Base-by-base conservation (phyloP, 2,888 invertebrate genomes). In the Harmothoe impar region DNA sequence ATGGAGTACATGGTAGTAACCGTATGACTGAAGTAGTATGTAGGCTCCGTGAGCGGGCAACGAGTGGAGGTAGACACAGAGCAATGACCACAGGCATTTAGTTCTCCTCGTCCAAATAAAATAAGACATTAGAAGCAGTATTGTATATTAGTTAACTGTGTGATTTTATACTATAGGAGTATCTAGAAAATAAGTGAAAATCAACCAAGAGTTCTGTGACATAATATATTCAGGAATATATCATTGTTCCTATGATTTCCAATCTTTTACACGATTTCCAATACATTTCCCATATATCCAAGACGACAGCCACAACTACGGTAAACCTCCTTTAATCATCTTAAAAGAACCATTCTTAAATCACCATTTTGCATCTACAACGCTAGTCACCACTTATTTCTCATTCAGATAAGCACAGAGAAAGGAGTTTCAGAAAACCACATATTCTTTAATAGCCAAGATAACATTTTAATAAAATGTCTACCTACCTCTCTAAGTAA, bases 1-100 rank as follows among this genome's bases (percentile, higher is more conserved):
- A 62, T 62, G 62, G 62, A 20, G n/a, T 62, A 62, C 62, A 62
- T 12, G 62, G 62, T 62, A 62, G 20, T n/a, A 62, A 62, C 62
- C 20, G n/a, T 5, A 62, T 62, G 62, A 20, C n/a, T 62, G 62
- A 62, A 62, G 23, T 62, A 62, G 7, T 62, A 62, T n/a, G 62
- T 20, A n/a, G 62, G 15, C 62, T n/a, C 15, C 23, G n/a, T 20
- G 62, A 62, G 20, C 3, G 62, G 20, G 62, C 7, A 43, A 43
- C 43, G 10, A 43, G 43, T 43, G 43, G 43, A 43, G 10, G 3
- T 43, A 43, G 43, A 43, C 43, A 43, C 3, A 10, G 43, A 43
- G 3, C 43, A 43, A 43, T 10, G 43, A 43, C 10, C 10, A 43
- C 43, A 43, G 3, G 43, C 43, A 43, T 43, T 43, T 43, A 7